phyloP scores from a whole-genome alignment of 2,113 vertebrate species.

The Aegithalos caudatus region DNA sequence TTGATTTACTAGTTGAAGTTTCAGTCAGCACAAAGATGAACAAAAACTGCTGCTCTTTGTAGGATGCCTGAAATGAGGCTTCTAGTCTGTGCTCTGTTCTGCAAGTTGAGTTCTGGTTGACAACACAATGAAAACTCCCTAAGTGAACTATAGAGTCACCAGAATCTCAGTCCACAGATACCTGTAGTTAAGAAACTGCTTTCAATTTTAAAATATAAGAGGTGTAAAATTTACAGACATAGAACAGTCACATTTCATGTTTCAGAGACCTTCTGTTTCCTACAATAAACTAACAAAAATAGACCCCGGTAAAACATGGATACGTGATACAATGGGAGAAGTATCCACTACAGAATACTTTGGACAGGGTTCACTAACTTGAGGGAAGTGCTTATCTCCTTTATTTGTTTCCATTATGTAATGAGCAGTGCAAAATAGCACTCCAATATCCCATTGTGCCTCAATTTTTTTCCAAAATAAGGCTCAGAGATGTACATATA shows the following conservation, averaged over 20 bases:
- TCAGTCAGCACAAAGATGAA: neutral
- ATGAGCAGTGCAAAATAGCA: neutral
- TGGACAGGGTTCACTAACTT: neutral
- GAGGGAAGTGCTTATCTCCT: neutral
- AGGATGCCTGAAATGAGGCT: neutral
- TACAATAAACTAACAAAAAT: neutral
- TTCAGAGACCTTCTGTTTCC: neutral
- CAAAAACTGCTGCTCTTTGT: neutral
- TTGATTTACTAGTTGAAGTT: neutral
- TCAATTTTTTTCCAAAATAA: neutral
- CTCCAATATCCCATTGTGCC: neutral
- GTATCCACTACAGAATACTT: neutral
- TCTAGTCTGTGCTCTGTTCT: neutral
- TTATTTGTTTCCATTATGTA: slow-evolving; percentile 8
- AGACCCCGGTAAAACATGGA: neutral
- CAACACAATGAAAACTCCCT: neutral
- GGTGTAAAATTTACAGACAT: neutral
- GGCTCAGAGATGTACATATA: neutral
- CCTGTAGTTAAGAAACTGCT: neutral
- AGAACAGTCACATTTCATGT: neutral
- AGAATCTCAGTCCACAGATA: neutral
- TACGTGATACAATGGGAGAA: neutral
- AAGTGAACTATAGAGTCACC: neutral
- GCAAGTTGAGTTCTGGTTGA: neutral
- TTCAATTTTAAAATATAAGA: neutral